phyloP scores from a whole-genome alignment of 2,888 invertebrate genomes.

The Lomographa bimaculata region DNA sequence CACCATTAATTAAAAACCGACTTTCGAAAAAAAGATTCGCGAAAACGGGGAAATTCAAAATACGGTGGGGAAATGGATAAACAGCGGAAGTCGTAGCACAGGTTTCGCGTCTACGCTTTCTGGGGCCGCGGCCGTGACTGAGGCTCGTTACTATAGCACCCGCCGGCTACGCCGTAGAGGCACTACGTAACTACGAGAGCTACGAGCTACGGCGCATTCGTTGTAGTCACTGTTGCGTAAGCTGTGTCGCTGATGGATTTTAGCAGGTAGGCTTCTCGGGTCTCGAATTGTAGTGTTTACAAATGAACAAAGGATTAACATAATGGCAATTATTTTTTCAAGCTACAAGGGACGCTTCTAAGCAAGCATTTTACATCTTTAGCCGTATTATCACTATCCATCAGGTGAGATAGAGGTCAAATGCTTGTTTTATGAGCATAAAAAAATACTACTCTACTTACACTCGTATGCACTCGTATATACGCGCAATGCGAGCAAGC shows the following conservation, averaged over 20 bases:
- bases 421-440: too few relatives aligned
- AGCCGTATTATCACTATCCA: too few relatives aligned
- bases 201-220: conserved; percentile 15
- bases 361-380: too few relatives aligned
- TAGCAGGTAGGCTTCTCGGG: conserved; percentile 1
- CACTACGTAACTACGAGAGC: conserved; percentile 39
- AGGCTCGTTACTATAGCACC: conserved; percentile 73
- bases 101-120: conserved; percentile 64
- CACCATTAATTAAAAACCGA: conserved; percentile 64
- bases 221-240: conserved; percentile 7
- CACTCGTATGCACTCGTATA: too few relatives aligned
- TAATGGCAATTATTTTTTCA: too few relatives aligned
- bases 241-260: conserved; percentile 13
- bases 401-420: too few relatives aligned
- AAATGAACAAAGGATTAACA: too few relatives aligned
- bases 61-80: conserved; percentile 24
- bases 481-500: too few relatives aligned
- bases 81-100: conserved; percentile 51
- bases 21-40: conserved; percentile 41
- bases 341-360: too few relatives aligned
- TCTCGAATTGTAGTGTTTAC: too few relatives aligned
- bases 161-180: conserved; percentile 66
- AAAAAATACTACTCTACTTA: too few relatives aligned
- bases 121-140: conserved; percentile 66
- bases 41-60: conserved; percentile 12